Evolutionary conservation across 2,888 invertebrate genomes (phyloP).

Genomic region (Melinaea menophilus): DNA sequence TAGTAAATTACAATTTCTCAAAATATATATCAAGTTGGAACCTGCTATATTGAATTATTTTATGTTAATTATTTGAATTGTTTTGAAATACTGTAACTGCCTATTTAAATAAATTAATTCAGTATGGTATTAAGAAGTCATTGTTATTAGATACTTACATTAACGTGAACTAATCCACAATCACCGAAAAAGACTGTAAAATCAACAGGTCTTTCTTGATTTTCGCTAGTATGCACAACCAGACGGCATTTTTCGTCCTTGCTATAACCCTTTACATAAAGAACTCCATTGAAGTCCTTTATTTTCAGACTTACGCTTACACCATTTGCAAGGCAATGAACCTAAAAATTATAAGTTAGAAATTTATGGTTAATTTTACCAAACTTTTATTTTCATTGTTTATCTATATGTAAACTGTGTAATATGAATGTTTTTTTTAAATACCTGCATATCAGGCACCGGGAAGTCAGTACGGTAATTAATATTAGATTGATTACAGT

Average conservation of each 20-base stretch:
- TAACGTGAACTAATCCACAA: conserved; percentile 93
- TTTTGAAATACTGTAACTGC: too few relatives aligned
- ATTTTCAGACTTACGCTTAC: conserved; percentile 91
- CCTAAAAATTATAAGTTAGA: conserved; percentile 53
- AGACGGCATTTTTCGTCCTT: conserved; percentile 93
- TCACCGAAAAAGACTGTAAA: conserved; percentile 94
- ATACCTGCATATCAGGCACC: conserved; percentile 85
- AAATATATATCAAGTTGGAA: neutral
- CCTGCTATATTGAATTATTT: too few relatives aligned
- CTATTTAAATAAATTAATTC: too few relatives aligned
- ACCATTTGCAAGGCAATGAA: conserved; percentile 94
- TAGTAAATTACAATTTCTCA: neutral
- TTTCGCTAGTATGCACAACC: conserved; percentile 86
- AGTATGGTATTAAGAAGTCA: neutral
- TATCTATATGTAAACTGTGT: neutral
- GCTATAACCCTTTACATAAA: conserved; percentile 96
- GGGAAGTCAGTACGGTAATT: conserved; percentile 88
- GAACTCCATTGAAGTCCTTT: conserved; percentile 90
- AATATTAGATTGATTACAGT: conserved; percentile 77
- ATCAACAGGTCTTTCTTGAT: conserved; percentile 83
- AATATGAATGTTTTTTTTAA: neutral
- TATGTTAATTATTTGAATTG: too few relatives aligned
- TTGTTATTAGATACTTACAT: conserved; percentile 77
- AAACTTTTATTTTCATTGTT: neutral
- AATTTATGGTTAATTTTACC: conserved; percentile 2